Conservation (phyloP, 1,140 invertebrate genomes). For the Drosophila sp. region DNA sequence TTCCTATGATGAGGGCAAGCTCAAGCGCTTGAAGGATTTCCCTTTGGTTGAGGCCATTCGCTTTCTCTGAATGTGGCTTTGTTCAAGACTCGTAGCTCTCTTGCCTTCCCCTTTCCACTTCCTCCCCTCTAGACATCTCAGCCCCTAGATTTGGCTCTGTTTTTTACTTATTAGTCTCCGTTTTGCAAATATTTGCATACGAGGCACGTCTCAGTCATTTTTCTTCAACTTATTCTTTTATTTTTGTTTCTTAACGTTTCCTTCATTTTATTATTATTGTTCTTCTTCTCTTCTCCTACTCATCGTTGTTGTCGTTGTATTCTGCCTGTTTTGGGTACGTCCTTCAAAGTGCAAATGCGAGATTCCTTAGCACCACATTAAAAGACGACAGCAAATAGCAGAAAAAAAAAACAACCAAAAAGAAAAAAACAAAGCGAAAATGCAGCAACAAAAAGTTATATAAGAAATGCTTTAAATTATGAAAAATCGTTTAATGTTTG, state of each 20-base stretch:
- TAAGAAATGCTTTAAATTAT: slow-evolving; percentile 32
- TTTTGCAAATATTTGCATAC: slow-evolving; percentile 83
- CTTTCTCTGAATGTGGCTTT: slow-evolving; percentile 30
- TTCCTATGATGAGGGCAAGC: slow-evolving; percentile 31
- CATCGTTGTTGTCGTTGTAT: slow-evolving; percentile 16
- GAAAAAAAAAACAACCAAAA: too few relatives aligned
- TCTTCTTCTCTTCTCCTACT: slow-evolving; percentile 33
- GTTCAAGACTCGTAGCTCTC: slow-evolving; percentile 26
- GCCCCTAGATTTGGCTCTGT: slow-evolving; percentile 11
- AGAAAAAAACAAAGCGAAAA: background rate
- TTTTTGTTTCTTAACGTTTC: slow-evolving; percentile 48
- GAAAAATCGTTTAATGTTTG: slow-evolving; percentile 34
- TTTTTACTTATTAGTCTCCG: slow-evolving; percentile 75
- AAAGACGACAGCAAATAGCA: slow-evolving; percentile 41
- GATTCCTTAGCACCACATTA: slow-evolving; percentile 75
- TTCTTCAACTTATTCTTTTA: slow-evolving; percentile 66
- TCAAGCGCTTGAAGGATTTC: slow-evolving; percentile 47
- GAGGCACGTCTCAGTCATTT: slow-evolving; percentile 76
- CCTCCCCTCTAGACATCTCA: background rate
- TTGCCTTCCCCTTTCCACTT: slow-evolving; percentile 1
- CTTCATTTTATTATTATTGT: slow-evolving; percentile 68
- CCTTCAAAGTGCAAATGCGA: slow-evolving; percentile 72
- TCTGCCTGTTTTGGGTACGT: slow-evolving; percentile 27
- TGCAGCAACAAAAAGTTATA: slow-evolving; percentile 29
- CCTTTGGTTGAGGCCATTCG: slow-evolving; percentile 25